These are phyloP conservation scores for Trachelus stipa DNA, from an alignment of 2,888 invertebrate genomes.

Conservation along the genomic window DNA sequence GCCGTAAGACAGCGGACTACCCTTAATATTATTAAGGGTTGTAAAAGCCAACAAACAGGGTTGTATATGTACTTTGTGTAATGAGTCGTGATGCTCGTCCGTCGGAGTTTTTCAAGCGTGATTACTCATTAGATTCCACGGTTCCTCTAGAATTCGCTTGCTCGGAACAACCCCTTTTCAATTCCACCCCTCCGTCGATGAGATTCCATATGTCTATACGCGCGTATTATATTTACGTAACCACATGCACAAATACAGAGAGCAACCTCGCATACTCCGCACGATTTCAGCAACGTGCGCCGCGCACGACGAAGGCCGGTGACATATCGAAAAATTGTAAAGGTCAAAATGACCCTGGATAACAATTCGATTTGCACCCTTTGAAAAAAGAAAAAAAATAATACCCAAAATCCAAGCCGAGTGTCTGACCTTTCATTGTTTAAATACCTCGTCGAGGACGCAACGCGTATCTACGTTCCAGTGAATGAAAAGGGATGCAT, in stretches of 20 bases:
- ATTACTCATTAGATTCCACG: constrained; percentile 30
- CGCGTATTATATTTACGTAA: not conserved
- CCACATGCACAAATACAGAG: not conserved
- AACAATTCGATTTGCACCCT: not conserved
- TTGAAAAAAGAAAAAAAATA: not conserved
- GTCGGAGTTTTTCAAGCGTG: constrained; percentile 35
- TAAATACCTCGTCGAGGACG: not conserved
- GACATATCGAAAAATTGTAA: not conserved
- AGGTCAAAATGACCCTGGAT: too few species aligned
- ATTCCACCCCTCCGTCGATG: not conserved
- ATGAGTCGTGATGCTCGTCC: constrained; percentile 42
- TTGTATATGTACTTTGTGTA: constrained; percentile 38
- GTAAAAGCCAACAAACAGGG: not conserved
- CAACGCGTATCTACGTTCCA: not conserved
- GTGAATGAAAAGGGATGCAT: not conserved
- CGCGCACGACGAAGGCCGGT: not conserved
- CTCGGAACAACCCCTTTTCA: not conserved
- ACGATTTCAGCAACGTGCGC: not conserved
- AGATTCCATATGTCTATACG: not conserved
- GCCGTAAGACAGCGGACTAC: too few species aligned
- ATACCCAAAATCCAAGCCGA: not conserved
- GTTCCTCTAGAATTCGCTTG: constrained; percentile 27
- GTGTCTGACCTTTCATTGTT: not conserved
- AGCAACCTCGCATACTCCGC: not conserved
- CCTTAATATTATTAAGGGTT: not conserved